Base-by-base conservation (phyloP, 2,888 invertebrate genomes). In the Hydraecia micacea region DNA sequence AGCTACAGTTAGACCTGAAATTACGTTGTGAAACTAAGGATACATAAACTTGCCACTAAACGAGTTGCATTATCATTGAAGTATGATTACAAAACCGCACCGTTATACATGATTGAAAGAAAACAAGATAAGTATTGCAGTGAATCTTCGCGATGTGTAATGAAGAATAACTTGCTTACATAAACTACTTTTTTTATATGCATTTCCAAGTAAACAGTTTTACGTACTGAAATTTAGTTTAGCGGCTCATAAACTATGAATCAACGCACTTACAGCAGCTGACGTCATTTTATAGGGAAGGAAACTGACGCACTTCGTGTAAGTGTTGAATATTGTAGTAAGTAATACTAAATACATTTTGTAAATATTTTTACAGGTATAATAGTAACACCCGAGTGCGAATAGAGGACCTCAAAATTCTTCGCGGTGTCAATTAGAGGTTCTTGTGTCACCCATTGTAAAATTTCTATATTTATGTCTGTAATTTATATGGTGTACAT, bases 211-310 rank as follows among this genome's bases (percentile, higher is more conserved):
- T 79, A 85, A 78, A 73, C 55, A 74, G 65, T 63, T 73, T 75
- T 52, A 68, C 52, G 73, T 58, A 73, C 63, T 60, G 71, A 77
- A 81, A 83, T 76, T 75, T 72, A 72, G 63, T 74, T 78, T 42
- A 79, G 55, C 70, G 72, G 63, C 71, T 65, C 63, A 67, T 78
- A 68, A 81, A 87, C 67, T 80, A 76, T 88, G 83, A 85, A 81
- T 84, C 86, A 81, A 88, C 67, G 75, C 73, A 79, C 60, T 84
- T 70, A 80, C 25, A 76, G 18, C 21, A 32, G 73, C 36, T 84
- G 80, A 82, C 79, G 77, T 84, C 66, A 80, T 65, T 65, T 65
- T 73, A 79, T 52, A 79, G 39, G 88, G 88, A 89, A 89, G 89
- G 85, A 88, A 87, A 89, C 79, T 79, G 74, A 80, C 79, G 62